A percentile compares a stretch with the other conserved stretches of the same genome.
Conservation (phyloP, 1,140 invertebrate genomes). For the Gryon sp. region DNA sequence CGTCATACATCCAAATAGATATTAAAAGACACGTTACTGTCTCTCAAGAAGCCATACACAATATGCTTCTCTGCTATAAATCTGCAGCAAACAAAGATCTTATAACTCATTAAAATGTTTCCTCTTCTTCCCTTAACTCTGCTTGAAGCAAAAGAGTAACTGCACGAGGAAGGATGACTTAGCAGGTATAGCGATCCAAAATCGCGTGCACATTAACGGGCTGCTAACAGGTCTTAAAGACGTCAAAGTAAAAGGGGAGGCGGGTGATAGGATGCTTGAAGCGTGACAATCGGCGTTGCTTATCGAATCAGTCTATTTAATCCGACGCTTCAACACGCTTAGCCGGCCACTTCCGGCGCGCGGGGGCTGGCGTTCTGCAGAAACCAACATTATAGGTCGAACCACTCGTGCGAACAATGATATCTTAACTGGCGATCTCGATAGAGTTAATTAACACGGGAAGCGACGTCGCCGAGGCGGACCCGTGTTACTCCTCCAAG, state of each 20-base stretch:
- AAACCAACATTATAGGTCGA: constrained; percentile 57
- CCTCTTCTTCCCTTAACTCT: too few species aligned
- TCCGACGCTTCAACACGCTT: constrained; percentile 54
- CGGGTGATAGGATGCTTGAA: constrained; percentile 23
- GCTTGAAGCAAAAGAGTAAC: too few species aligned
- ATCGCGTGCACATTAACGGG: constrained; percentile 33
- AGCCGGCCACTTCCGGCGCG: constrained; percentile 44
- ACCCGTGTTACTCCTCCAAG: constrained; percentile 36
- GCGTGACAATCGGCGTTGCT: constrained; percentile 54
- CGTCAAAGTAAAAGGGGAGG: constrained; percentile 21
- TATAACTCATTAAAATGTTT: too few species aligned
- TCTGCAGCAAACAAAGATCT: too few species aligned
- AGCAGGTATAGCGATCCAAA: constrained; percentile 19
- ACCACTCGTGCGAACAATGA: constrained; percentile 70
- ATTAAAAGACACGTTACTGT: too few species aligned
- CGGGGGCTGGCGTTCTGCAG: constrained; percentile 22
- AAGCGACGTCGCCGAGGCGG: constrained; percentile 49
- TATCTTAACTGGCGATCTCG: constrained; percentile 75
- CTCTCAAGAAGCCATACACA: too few species aligned
- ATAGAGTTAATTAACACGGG: constrained; percentile 75
- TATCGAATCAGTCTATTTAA: constrained; percentile 54
- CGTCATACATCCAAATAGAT: too few species aligned
- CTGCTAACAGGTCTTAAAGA: constrained; percentile 29
- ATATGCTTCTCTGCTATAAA: too few species aligned
- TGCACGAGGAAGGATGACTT: constrained; percentile 23